Conservation (phyloP, 2,888 invertebrate genomes). For the Torymus auratus region DNA sequence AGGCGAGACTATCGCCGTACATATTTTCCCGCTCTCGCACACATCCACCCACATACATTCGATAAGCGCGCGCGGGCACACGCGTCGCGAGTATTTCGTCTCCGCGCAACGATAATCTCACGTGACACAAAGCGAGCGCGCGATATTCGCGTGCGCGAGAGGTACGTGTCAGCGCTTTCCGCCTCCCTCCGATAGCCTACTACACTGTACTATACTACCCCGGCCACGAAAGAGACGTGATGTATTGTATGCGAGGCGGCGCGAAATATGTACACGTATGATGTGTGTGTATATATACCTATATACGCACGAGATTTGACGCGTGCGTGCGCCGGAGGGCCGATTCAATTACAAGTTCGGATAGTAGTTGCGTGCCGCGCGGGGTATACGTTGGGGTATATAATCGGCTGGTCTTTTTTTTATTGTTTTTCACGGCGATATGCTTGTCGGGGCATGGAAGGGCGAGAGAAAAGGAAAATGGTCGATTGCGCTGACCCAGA, state of each 20-base stretch:
- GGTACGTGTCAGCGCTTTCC: conserved; percentile 19
- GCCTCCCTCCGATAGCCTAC: not conserved
- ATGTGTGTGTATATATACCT: too few species aligned
- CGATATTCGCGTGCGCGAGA: not conserved
- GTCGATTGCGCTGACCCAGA: too few species aligned
- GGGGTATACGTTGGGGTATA: not conserved
- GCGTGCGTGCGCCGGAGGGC: not conserved
- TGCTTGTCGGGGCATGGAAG: too few species aligned
- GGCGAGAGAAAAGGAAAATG: too few species aligned
- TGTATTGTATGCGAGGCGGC: too few species aligned
- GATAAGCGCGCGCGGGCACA: not conserved
- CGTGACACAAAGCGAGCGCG: conserved; percentile 46
- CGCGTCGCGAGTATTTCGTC: conserved; percentile 21
- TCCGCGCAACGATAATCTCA: conserved; percentile 35
- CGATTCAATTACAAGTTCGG: conserved; percentile 37
- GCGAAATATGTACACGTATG: too few species aligned
- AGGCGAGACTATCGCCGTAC: too few species aligned
- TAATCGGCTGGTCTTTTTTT: not conserved
- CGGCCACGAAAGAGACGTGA: too few species aligned
- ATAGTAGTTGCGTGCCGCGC: not conserved
- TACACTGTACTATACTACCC: too few species aligned
- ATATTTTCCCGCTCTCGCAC: too few species aligned
- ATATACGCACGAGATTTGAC: not conserved
- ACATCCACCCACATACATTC: too few species aligned
- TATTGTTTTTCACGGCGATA: too few species aligned